phyloP scores from a whole-genome alignment of 2,113 vertebrate genomes.

The Hydrolagus affinis region DNA sequence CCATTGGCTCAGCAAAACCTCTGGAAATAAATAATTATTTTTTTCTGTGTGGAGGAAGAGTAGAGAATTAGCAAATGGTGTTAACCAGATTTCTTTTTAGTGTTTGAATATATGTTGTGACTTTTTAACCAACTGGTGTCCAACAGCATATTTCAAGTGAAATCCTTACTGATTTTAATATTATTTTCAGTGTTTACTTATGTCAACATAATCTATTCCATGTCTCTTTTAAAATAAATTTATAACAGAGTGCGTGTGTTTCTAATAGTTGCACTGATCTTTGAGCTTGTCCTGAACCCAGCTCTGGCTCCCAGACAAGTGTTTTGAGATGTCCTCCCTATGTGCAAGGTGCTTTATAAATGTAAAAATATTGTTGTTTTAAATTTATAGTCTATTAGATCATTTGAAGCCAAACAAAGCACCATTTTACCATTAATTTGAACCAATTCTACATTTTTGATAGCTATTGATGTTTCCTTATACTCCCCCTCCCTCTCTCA shows the following conservation, averaged over 20 bases:
- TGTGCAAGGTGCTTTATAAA: neutral
- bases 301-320: no score
- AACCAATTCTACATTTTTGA: no score
- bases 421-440: no score
- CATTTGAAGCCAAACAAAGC: no score
- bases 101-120: neutral
- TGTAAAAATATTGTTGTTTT: neutral
- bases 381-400: neutral
- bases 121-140: neutral
- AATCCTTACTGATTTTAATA: neutral
- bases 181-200: no score
- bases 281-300: neutral
- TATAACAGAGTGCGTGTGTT: neutral
- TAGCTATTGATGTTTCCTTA: no score
- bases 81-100: neutral
- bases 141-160: no score
- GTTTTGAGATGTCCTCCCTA: neutral
- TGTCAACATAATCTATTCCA: neutral
- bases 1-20: neutral
- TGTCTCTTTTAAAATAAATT: neutral
- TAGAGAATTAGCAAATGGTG: neutral
- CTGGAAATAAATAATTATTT: constrained; percentile 19
- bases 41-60: no score
- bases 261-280: neutral
- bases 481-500: no score